Evolutionary conservation across 2,888 invertebrate species (phyloP).

Genomic region (Deilephila elpenor): DNA sequence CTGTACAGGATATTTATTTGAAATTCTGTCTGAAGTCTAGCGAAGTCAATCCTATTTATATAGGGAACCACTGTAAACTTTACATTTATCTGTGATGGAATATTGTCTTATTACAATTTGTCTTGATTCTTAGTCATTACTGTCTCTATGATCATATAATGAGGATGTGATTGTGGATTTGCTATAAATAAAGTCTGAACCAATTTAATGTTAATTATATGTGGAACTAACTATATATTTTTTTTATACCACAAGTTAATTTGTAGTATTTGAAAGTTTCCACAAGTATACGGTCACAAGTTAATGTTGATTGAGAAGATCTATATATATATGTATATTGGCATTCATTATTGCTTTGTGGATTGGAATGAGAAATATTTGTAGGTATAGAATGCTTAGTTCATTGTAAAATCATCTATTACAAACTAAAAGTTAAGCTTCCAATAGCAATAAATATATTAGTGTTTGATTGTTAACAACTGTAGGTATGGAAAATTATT

Average conservation of each 20-base stretch:
- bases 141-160: slow-evolving; percentile 10
- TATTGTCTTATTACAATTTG: slow-evolving; percentile 38
- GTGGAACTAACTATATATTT: not conserved
- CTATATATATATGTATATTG: slow-evolving; percentile 1
- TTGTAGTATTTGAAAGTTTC: not conserved
- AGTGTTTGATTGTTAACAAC: slow-evolving; percentile 26
- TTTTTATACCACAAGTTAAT: slow-evolving; percentile 1
- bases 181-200: slow-evolving; percentile 68
- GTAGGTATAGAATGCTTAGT: slow-evolving; percentile 23
- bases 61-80: slow-evolving; percentile 27
- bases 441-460: slow-evolving; percentile 21
- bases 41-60: slow-evolving; percentile 22
- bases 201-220: slow-evolving; percentile 39
- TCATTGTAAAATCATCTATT: not conserved
- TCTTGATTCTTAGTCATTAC: not conserved
- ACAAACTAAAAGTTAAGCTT: slow-evolving; percentile 10
- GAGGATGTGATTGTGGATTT: slow-evolving; percentile 31
- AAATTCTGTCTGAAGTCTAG: not conserved
- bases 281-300: slow-evolving; percentile 2
- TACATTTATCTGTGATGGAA: slow-evolving; percentile 65
- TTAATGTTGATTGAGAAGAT: slow-evolving; percentile 13
- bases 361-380: slow-evolving; percentile 15
- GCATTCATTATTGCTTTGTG: slow-evolving; percentile 17
- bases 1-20: slow-evolving; percentile 14
- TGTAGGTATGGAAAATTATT: slow-evolving; percentile 23